Evolutionary conservation across 1,140 invertebrate genomes (phyloP).

Genomic region (Platyura marginata): DNA sequence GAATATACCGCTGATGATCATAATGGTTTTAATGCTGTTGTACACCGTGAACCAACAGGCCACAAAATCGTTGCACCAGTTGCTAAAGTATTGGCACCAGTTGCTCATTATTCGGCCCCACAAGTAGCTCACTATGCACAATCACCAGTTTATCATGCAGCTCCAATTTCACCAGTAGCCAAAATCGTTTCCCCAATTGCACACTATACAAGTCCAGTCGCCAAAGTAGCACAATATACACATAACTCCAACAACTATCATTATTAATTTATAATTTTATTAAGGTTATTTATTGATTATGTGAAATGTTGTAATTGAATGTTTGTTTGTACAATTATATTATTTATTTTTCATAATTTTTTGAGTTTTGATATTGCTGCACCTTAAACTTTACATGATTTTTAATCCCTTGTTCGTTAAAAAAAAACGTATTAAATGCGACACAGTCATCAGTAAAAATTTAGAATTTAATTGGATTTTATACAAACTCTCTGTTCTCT

Average conservation of each 20-base stretch:
- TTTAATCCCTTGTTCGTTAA: background rate
- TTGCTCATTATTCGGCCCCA: background rate
- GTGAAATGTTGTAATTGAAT: background rate
- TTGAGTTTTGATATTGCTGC: too few species aligned
- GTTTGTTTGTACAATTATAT: too few species aligned
- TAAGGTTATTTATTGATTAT: background rate
- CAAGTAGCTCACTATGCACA: background rate
- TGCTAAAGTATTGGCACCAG: background rate
- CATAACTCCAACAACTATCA: slow-evolving; percentile 3
- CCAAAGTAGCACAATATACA: slow-evolving; percentile 9
- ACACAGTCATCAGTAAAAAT: too few species aligned
- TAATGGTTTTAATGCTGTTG: slow-evolving; percentile 27
- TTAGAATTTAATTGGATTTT: too few species aligned
- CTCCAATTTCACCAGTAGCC: slow-evolving; percentile 17
- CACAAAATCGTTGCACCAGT: slow-evolving; percentile 9
- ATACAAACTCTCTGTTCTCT: too few species aligned
- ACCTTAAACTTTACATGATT: too few species aligned
- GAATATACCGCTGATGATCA: slow-evolving; percentile 24
- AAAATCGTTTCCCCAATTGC: slow-evolving; percentile 5
- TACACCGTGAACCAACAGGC: slow-evolving; percentile 13
- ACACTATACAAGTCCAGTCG: slow-evolving; percentile 8
- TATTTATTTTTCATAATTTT: too few species aligned
- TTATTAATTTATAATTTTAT: slow-evolving; percentile 3
- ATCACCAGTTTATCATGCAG: background rate
- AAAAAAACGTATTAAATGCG: background rate